phyloP scores from a whole-genome alignment of 2,797 vertebrate species.

The Sebastes taczanowskii region DNA sequence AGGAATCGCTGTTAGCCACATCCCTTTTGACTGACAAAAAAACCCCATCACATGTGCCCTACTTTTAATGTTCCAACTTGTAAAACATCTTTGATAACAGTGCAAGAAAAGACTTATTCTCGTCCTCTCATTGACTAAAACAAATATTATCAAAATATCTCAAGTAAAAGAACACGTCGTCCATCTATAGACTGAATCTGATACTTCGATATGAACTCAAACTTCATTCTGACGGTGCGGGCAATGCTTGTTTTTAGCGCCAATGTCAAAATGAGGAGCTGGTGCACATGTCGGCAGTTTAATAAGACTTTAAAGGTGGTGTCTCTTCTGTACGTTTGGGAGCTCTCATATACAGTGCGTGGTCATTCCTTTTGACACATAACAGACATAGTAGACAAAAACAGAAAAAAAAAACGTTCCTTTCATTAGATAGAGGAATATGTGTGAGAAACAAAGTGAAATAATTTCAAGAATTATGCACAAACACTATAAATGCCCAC shows the following conservation, averaged over 20 bases:
- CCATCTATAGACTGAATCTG: conserved; percentile 21
- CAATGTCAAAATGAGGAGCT: conserved; percentile 56
- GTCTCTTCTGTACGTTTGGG: conserved; percentile 54
- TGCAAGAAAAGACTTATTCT: not conserved
- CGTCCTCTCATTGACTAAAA: not conserved
- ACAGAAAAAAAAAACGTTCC: conserved; percentile 11
- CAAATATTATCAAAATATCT: not conserved
- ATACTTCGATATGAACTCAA: conserved; percentile 7
- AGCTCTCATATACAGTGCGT: conserved; percentile 69
- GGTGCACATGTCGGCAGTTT: conserved; percentile 31
- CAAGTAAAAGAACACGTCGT: not conserved
- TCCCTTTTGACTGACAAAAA: conserved; percentile 10
- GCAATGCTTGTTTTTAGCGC: conserved; percentile 52
- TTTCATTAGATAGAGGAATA: not conserved
- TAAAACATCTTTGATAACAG: conserved; percentile 4
- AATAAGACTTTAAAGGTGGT: conserved; percentile 64
- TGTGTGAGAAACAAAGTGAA: not conserved
- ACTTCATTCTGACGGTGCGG: conserved; percentile 52
- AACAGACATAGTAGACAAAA: conserved; percentile 6
- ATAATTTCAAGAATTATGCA: not conserved
- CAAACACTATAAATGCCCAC: not conserved
- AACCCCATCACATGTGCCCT: conserved; percentile 1
- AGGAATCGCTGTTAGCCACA: not conserved
- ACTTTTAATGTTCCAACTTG: not conserved
- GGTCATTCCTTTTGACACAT: conserved; percentile 70